phyloP scores from a whole-genome alignment of 2,113 vertebrate genomes.

The Pao palembangensis region DNA sequence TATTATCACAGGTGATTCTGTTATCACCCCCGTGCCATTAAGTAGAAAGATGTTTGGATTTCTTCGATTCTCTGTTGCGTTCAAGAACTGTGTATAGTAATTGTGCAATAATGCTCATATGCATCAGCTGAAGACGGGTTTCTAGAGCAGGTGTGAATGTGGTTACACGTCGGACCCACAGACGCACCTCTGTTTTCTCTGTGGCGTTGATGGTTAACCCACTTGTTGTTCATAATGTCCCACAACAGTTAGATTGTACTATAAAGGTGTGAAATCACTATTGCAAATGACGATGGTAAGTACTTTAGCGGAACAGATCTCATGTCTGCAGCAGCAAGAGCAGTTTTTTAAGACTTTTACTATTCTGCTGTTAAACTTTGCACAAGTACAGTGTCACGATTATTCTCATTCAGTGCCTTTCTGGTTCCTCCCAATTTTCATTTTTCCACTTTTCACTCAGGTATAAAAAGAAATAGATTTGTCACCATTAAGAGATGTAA shows the following conservation, averaged over 20 bases:
- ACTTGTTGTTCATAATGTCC: slow-evolving; percentile 13
- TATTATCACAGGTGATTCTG: no score
- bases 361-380: neutral
- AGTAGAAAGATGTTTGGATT: no score
- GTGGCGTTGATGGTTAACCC: slow-evolving; percentile 43
- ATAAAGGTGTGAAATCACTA: slow-evolving; percentile 1
- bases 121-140: neutral
- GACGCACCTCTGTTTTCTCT: slow-evolving; percentile 8
- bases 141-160: slow-evolving; percentile 21
- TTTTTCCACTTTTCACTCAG: neutral
- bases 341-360: neutral
- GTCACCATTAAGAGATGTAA: no score
- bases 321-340: neutral
- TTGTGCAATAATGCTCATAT: neutral
- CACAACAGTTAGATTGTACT: slow-evolving; percentile 18
- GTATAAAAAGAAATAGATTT: neutral
- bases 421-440: no score
- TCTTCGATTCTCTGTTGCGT: no score
- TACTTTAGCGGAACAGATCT: neutral
- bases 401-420: neutral
- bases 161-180: slow-evolving; percentile 26
- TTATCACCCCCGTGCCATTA: no score
- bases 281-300: neutral
- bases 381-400: neutral
- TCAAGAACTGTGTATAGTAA: no score